Evolutionary conservation across 2,113 vertebrate species (phyloP).

Genomic region (Catharus minimus): DNA sequence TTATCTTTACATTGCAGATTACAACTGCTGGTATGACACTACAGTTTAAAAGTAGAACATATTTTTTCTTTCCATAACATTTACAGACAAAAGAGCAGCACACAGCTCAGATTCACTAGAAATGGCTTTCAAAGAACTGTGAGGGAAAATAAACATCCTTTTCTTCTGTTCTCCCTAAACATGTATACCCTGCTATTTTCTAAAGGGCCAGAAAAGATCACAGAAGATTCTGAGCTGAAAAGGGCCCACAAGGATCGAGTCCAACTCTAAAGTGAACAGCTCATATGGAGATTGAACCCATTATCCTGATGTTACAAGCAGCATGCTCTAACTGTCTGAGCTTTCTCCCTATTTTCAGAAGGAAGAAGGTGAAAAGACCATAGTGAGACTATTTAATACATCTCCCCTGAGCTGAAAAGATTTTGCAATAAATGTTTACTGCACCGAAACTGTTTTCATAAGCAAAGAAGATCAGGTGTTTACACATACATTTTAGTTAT

Average conservation of each 20-base stretch:
- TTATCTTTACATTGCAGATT: background rate
- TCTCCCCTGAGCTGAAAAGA: background rate
- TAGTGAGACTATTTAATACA: background rate
- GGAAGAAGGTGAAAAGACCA: background rate
- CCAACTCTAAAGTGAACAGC: background rate
- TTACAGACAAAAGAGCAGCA: background rate
- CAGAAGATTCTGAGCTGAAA: background rate
- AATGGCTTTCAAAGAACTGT: background rate
- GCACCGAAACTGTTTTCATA: fast-evolving
- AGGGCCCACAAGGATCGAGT: background rate
- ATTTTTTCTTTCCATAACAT: background rate
- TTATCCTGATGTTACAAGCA: background rate
- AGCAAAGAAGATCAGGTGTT: background rate
- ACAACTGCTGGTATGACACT: background rate
- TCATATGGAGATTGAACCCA: background rate
- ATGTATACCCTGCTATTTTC: background rate
- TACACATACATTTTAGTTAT: background rate
- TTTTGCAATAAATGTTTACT: background rate
- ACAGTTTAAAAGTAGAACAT: background rate
- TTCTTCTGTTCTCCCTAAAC: background rate
- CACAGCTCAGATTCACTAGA: background rate
- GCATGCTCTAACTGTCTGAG: background rate
- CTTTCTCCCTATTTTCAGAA: background rate
- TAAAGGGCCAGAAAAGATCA: background rate
- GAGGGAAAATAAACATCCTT: background rate